Conservation (phyloP, 2,797 vertebrate species). For the Cephalopachus bancanus region DNA sequence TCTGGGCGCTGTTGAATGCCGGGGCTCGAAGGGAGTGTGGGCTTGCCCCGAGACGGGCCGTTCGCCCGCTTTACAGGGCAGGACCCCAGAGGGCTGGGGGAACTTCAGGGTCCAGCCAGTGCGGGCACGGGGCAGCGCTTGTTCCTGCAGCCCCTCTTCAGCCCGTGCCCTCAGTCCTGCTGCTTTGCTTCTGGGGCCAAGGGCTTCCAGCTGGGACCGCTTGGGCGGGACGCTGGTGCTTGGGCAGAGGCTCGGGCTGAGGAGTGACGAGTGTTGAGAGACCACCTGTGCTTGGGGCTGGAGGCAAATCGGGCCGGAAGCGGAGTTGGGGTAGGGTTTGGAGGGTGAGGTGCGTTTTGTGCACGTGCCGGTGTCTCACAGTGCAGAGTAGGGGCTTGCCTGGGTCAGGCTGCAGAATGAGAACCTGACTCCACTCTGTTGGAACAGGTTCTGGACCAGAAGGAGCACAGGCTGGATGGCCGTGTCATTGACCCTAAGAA, state of each 20-base stretch:
- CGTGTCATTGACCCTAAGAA: constrained; percentile 98
- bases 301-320: neutral
- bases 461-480: constrained; percentile 97
- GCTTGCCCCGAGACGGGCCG: neutral
- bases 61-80: neutral
- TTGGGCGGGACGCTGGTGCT: neutral
- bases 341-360: neutral
- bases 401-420: constrained; percentile 45
- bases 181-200: neutral
- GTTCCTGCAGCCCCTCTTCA: neutral
- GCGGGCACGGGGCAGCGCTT: too few relatives aligned
- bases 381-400: neutral
- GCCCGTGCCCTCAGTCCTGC: neutral
- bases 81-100: neutral
- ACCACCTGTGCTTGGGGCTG: neutral
- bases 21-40: too few relatives aligned
- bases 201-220: neutral
- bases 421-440: constrained; percentile 64
- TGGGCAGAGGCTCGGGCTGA: neutral
- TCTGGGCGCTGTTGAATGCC: neutral
- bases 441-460: constrained; percentile 96
- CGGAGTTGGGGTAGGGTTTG: neutral
- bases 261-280: neutral
- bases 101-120: too few relatives aligned
- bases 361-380: neutral